phyloP scores from a whole-genome alignment of 2,888 invertebrate species.

The Trissonchulus latispiculum region DNA sequence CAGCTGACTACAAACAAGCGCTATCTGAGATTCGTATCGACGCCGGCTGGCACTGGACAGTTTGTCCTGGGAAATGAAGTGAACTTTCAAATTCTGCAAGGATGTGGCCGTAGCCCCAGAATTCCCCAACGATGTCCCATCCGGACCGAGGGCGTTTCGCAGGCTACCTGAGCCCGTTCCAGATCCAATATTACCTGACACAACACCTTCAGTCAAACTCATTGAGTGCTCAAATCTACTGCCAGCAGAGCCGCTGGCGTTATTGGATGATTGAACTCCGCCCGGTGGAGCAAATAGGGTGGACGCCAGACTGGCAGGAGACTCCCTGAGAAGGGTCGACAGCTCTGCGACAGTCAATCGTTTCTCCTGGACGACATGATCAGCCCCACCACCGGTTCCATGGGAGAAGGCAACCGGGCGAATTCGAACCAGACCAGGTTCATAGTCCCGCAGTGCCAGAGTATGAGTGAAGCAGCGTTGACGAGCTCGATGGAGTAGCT shows the following conservation, averaged over 20 bases:
- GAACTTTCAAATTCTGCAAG: slow-evolving; percentile 14
- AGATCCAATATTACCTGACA: background rate
- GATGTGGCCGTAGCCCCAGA: background rate
- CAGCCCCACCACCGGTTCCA: too few species aligned
- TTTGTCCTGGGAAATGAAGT: slow-evolving; percentile 13
- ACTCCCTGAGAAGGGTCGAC: background rate
- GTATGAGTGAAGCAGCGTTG: background rate
- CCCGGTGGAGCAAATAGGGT: too few species aligned
- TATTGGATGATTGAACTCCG: too few species aligned
- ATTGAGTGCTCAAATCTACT: too few species aligned
- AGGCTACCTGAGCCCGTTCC: background rate
- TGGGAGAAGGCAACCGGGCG: background rate
- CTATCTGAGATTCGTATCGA: slow-evolving; percentile 2
- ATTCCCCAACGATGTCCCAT: background rate
- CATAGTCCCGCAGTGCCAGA: background rate
- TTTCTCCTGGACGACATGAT: too few species aligned
- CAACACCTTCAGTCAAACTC: background rate
- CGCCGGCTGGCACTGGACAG: background rate
- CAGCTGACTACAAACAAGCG: background rate
- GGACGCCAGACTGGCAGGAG: background rate
- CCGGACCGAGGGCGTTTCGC: background rate
- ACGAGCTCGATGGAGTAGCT: background rate
- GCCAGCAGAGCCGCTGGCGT: too few species aligned
- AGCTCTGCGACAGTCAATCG: background rate
- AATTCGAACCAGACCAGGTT: background rate